A percentile compares a stretch with the other conserved stretches of the same genome.
Conservation (phyloP, 2,888 invertebrate species). For the Oxycera nigricornis region DNA sequence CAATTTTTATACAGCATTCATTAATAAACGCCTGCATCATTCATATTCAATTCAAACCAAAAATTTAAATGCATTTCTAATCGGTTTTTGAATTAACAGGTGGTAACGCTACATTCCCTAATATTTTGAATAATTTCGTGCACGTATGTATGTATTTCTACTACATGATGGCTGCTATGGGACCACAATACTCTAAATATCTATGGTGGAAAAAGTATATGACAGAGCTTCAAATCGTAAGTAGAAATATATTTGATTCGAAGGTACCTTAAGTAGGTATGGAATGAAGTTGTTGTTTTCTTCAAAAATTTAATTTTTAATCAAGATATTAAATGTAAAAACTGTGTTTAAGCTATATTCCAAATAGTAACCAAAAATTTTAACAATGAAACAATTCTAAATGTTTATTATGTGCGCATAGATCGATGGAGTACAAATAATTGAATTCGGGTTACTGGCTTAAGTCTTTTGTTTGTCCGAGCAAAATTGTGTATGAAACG, state of each 20-base stretch:
- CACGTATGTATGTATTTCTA: constrained; percentile 96
- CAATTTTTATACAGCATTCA: no score
- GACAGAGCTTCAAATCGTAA: constrained; percentile 91
- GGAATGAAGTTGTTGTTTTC: not conserved
- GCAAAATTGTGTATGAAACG: no score
- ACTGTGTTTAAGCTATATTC: no score
- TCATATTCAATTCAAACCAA: no score
- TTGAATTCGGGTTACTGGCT: not conserved
- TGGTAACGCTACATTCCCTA: constrained; percentile 63
- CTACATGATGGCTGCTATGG: constrained; percentile 87
- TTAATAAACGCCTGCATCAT: no score
- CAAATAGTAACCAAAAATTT: no score
- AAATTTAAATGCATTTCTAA: no score
- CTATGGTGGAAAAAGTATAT: constrained; percentile 95
- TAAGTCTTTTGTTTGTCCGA: constrained; percentile 14
- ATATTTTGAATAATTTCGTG: constrained; percentile 88
- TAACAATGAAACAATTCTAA: not conserved
- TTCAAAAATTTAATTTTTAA: not conserved
- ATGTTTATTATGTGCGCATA: no score
- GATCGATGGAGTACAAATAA: not conserved
- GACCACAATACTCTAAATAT: constrained; percentile 86
- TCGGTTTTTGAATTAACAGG: constrained; percentile 61
- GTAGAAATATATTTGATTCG: constrained; percentile 49
- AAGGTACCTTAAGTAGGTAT: not conserved
- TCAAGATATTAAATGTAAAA: no score